Conservation (phyloP, 2,797 vertebrate species). For the Pygocentrus nattereri region DNA sequence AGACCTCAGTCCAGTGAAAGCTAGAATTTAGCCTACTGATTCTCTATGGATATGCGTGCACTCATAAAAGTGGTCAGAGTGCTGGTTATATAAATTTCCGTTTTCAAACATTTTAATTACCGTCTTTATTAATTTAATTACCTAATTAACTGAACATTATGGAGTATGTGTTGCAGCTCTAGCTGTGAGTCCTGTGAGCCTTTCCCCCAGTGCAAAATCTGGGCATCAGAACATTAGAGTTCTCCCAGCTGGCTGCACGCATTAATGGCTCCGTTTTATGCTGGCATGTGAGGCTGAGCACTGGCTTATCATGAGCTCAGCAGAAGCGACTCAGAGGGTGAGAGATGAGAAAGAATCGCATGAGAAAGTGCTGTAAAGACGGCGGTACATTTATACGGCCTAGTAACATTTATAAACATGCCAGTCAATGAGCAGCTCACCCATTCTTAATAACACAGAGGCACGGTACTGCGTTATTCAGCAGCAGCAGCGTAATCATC, state of each 20-base stretch:
- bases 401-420: slow-evolving; percentile 41
- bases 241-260: background rate
- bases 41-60: too few species aligned
- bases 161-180: too few species aligned
- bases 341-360: slow-evolving; percentile 23
- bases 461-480: slow-evolving; percentile 19
- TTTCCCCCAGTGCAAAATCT: background rate
- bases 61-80: too few species aligned
- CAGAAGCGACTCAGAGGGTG: background rate
- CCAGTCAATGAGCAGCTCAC: background rate
- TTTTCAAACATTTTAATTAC: too few species aligned
- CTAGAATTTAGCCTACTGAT: too few species aligned
- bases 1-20: too few species aligned
- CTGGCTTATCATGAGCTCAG: slow-evolving; percentile 38
- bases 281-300: background rate
- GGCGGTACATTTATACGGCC: slow-evolving; percentile 7
- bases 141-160: too few species aligned
- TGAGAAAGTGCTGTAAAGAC: slow-evolving; percentile 40
- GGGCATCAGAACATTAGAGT: background rate
- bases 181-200: too few species aligned
- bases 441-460: slow-evolving; percentile 14
- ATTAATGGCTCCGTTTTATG: slow-evolving; percentile 2
- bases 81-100: too few species aligned
- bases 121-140: too few species aligned
- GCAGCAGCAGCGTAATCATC: background rate